Evolutionary conservation across 92 coral and sea anemone species (phyloP), one percentile per base, ranked within the genome.

Genomic region (Desmophyllum pertusum): DNA sequence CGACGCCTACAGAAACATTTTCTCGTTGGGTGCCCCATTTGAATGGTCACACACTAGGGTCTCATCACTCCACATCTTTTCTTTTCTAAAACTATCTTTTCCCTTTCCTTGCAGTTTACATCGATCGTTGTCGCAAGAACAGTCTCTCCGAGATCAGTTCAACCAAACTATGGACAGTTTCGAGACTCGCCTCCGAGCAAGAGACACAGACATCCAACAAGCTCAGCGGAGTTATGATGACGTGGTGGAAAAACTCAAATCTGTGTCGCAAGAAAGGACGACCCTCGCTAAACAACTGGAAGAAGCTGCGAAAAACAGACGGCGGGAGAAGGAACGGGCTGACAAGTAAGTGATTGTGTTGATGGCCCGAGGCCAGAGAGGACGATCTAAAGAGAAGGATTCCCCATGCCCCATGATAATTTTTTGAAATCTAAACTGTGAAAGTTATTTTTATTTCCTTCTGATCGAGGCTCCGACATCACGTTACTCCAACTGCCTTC

Each of bases 101-200:
- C 2, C 25, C 23, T 45, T 89, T 31, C 7, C 53, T 61, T 36
- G 25, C 87, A 97, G 99, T 83, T 84, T 97, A 76, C 99, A 97
- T 70, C 85, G 95, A 38, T 97, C 99, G 3, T 85, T 97, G 41
- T 87, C 97, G 0, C 99, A 97, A 84, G 99, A 97, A 42, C 92
- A 94, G 71, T 89, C 91, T 48, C 87, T 97, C 17, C 87, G 96
- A 30, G 99, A 94, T 65, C 99, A 97, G 69, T 97, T 97, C 45
- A 97, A 97, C 85, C 89, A 88, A 40, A 97, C 99, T 13, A 97
- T 97, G 99, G 98, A 97, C 82, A 95, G 93, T 48, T 97, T 97
- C 78, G 99, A 97, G 79, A 78, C 76, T 25, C 90, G 98, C 57
- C 87, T 97, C 45, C 83, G 91, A 19, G 88, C 89, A 17, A 83